Percentiles rank a stretch among this genome's conserved stretches.
Conservation (phyloP, 2,888 invertebrate species). For the Spisula subtruncata region DNA sequence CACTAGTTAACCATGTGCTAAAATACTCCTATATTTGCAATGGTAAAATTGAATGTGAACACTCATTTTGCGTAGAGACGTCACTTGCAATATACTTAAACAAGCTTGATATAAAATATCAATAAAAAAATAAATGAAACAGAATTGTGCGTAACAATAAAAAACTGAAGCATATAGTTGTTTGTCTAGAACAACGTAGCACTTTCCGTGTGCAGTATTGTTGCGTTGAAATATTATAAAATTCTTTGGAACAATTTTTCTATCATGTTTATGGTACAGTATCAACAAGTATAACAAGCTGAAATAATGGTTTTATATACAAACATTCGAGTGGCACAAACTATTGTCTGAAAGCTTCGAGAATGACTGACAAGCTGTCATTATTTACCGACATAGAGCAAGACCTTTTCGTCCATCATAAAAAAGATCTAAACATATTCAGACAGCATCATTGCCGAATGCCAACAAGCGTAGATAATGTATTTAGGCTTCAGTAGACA, state of each 20-base stretch:
- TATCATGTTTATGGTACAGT: not conserved
- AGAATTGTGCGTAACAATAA: not conserved
- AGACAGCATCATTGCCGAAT: not conserved
- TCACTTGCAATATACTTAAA: not conserved
- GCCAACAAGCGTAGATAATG: not conserved
- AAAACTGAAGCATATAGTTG: not conserved
- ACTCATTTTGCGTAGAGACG: not conserved
- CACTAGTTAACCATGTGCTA: not conserved
- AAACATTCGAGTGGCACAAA: conserved; percentile 5
- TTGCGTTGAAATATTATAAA: not conserved
- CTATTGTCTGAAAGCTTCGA: not conserved
- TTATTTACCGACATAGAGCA: not conserved
- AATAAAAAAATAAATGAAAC: not conserved
- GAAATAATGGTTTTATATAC: conserved; percentile 18
- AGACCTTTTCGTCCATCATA: not conserved
- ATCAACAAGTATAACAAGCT: not conserved
- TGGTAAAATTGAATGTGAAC: not conserved
- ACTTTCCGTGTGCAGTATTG: conserved; percentile 18
- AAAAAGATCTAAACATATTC: not conserved
- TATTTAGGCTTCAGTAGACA: not conserved
- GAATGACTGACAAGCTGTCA: not conserved
- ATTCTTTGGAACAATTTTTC: conserved; percentile 1
- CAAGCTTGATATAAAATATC: not conserved
- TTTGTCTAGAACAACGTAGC: conserved; percentile 5
- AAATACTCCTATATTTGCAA: not conserved